These are phyloP conservation scores for Coccyzus lansbergi DNA, from an alignment of 2,797 vertebrate species.

Conservation along the genomic window DNA sequence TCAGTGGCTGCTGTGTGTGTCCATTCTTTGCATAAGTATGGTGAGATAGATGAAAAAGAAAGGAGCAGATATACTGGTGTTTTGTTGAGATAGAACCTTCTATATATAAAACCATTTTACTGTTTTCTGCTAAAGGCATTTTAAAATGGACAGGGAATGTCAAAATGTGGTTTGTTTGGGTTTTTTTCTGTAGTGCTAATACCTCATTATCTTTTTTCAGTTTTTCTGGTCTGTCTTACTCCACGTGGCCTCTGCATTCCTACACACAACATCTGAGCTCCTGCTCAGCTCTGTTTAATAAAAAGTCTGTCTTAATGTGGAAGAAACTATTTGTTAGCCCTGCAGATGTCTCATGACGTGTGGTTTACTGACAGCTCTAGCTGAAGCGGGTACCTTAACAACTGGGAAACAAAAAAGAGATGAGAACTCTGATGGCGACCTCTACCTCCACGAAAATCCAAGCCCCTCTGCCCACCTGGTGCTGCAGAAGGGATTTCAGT, in stretches of 20 bases:
- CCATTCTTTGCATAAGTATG: accelerated
- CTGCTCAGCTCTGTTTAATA: background rate
- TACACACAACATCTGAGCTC: background rate
- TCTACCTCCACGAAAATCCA: background rate
- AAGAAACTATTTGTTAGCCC: constrained; percentile 31
- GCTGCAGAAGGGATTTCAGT: background rate
- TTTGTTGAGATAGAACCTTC: background rate
- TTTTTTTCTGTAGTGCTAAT: background rate
- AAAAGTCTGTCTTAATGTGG: background rate
- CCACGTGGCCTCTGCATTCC: accelerated
- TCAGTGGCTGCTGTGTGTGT: background rate
- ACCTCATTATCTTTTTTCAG: background rate
- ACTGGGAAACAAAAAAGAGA: background rate
- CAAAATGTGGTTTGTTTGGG: too few species aligned
- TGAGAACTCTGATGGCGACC: background rate
- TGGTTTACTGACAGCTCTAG: background rate
- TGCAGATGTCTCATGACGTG: background rate
- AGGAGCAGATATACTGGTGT: background rate
- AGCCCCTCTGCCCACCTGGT: background rate
- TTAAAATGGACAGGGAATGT: background rate
- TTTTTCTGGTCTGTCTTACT: background rate
- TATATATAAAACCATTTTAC: background rate
- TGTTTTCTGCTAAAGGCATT: background rate
- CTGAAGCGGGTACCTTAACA: constrained; percentile 7
- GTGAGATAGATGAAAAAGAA: background rate